A percentile compares a stretch with the other conserved stretches of the same genome.
phyloP scores from a whole-genome alignment of 2,888 invertebrate species.

The Heliconius ethilla region DNA sequence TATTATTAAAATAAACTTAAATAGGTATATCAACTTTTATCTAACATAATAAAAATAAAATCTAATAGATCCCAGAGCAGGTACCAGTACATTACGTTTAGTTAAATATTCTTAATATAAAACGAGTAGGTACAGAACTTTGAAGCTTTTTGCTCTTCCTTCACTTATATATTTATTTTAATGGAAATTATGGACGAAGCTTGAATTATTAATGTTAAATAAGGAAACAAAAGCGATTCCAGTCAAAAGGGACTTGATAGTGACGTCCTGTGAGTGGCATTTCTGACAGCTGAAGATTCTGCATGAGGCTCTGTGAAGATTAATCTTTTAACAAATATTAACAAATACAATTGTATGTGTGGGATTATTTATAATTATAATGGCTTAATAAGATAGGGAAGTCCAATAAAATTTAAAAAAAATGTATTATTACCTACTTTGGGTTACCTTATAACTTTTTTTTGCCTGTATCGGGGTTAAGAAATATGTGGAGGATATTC shows the following conservation, averaged over 20 bases:
- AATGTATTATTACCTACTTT: no score
- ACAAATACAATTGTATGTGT: neutral
- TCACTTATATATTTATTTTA: conserved; percentile 7
- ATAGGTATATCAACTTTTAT: neutral
- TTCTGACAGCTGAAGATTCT: conserved; percentile 2
- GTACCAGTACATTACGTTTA: neutral
- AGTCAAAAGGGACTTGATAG: conserved; percentile 7
- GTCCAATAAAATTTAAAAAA: no score
- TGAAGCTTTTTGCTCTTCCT: neutral
- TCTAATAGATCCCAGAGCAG: neutral
- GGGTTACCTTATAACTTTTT: no score
- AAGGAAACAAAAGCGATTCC: conserved; percentile 14
- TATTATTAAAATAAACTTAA: neutral
- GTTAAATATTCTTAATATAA: conserved; percentile 7
- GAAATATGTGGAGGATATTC: no score
- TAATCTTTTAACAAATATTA: neutral
- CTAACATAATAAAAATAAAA: neutral
- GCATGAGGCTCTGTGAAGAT: neutral
- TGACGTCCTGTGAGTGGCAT: neutral
- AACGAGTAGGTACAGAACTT: neutral
- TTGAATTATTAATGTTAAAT: conserved; percentile 20
- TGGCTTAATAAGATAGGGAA: no score
- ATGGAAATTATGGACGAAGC: conserved; percentile 9
- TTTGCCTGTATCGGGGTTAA: no score
- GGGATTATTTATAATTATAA: neutral